These are phyloP conservation scores for Acromyrmex charruanus DNA, from an alignment of 1,140 invertebrate species.

Conservation along the genomic window DNA sequence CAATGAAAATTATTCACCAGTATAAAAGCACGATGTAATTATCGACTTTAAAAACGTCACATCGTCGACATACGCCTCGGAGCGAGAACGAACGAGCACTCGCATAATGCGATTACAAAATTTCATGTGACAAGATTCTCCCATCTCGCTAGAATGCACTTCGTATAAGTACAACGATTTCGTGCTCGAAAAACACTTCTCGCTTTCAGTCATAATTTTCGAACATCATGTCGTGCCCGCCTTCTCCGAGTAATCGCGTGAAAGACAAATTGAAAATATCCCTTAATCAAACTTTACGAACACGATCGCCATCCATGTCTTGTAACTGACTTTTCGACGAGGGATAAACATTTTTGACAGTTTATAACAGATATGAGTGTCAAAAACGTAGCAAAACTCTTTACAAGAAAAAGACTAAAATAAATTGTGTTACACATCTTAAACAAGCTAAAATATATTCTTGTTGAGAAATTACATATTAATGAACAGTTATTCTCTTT, in stretches of 20 bases:
- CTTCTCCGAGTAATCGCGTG: not conserved
- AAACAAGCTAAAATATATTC: not conserved
- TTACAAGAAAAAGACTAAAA: not conserved
- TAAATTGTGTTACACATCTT: not conserved
- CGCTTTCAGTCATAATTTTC: slow-evolving; percentile 45
- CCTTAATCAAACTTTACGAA: slow-evolving; percentile 6
- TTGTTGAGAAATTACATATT: not conserved
- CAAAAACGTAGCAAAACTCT: not conserved
- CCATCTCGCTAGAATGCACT: slow-evolving; percentile 57
- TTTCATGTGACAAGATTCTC: slow-evolving; percentile 57
- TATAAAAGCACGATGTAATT: slow-evolving; percentile 51
- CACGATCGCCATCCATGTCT: not conserved
- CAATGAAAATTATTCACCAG: not conserved
- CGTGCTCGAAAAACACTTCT: slow-evolving; percentile 34
- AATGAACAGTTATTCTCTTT: not conserved
- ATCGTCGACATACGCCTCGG: slow-evolving; percentile 30
- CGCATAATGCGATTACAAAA: slow-evolving; percentile 62
- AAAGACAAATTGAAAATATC: slow-evolving; percentile 11
- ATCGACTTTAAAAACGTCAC: slow-evolving; percentile 55
- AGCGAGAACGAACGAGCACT: slow-evolving; percentile 28
- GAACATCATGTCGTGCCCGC: not conserved
- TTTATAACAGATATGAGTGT: not conserved
- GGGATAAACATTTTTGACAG: not conserved
- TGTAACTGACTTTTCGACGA: not conserved
- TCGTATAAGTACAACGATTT: slow-evolving; percentile 43